Conservation (phyloP, 1,140 invertebrate species). For the Cataglyphis hispanica region DNA sequence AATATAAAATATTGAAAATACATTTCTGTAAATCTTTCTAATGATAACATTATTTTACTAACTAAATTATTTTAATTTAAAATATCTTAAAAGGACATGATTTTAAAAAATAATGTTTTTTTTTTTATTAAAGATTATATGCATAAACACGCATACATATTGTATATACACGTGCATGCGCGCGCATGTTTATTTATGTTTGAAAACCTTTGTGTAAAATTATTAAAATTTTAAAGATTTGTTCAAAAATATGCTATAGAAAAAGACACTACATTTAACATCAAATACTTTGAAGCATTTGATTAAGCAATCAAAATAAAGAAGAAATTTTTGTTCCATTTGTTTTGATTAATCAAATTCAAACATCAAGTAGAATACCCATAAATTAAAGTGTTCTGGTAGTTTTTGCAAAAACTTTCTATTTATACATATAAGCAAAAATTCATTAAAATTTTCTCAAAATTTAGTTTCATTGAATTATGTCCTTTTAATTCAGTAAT, state of each 20-base stretch:
- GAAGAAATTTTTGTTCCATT: too few species aligned
- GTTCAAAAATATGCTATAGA: not conserved
- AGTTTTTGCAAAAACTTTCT: not conserved
- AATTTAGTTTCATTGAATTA: not conserved
- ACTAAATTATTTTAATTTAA: not conserved
- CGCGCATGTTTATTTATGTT: too few species aligned
- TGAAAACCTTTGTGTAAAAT: not conserved
- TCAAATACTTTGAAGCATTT: too few species aligned
- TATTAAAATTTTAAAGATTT: conserved; percentile 7
- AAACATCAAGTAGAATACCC: too few species aligned
- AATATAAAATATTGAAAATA: not conserved
- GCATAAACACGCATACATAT: not conserved
- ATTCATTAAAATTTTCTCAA: too few species aligned
- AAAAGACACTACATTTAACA: too few species aligned
- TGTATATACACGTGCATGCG: too few species aligned
- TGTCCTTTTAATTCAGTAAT: not conserved
- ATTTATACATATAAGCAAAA: not conserved
- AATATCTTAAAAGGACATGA: conserved; percentile 7
- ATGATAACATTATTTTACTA: not conserved
- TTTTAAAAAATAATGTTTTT: not conserved
- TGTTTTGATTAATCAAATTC: too few species aligned
- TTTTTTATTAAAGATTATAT: conserved; percentile 20
- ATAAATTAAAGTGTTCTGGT: not conserved
- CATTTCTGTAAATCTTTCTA: not conserved
- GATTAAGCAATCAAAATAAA: too few species aligned